Base-by-base conservation (phyloP, 2,797 vertebrate genomes). In the Buceros bicornis region DNA sequence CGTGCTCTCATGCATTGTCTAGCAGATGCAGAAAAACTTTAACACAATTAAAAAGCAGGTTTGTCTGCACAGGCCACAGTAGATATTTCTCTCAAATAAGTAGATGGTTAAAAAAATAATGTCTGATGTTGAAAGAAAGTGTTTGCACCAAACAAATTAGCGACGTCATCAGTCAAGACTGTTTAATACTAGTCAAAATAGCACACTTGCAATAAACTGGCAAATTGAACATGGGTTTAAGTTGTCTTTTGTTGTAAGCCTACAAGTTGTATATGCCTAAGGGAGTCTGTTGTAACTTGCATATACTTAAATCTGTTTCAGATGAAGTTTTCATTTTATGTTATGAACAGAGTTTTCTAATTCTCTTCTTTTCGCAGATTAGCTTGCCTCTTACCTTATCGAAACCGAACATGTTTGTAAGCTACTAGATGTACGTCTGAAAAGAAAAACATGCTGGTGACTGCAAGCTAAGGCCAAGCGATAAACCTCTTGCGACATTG, bases 141-240 rank as follows among this genome's bases (percentile, higher is more conserved):
- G 74, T 97, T 97, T 96, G 89, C 96, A 97, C 97, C 51, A 80
- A 97, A 96, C n/a, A 84, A 97, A 97, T 97, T 95, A 97, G 62
- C 93, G 94, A 97, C 95, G 95, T 96, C 97, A 97, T 97, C 95
- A 95, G 90, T 98, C 97, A 98, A 96, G 95, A 97, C 89, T 91
- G 79, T 97, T 97, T 98, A 98, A 97, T 95, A 87, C 65, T 61
- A 97, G 83, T 82, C 89, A 94, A 96, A 97, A 96, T 96, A 97
- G 82, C 92, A 95, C 91, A 79, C 43, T 93, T 31, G 66, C 90
- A 96, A 93, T 87, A 94, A 91, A 86, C 73, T 95, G 95, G 93
- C 81, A 96, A 94, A 91, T 35, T 88, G 54, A 95, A 86, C 90
- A 85, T 92, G 91, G 96, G 66, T 56, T 87, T 74, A 71, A 96